These are phyloP conservation scores for Calidris pygmaea DNA, from an alignment of 2,113 vertebrate genomes.

Conservation along the genomic window DNA sequence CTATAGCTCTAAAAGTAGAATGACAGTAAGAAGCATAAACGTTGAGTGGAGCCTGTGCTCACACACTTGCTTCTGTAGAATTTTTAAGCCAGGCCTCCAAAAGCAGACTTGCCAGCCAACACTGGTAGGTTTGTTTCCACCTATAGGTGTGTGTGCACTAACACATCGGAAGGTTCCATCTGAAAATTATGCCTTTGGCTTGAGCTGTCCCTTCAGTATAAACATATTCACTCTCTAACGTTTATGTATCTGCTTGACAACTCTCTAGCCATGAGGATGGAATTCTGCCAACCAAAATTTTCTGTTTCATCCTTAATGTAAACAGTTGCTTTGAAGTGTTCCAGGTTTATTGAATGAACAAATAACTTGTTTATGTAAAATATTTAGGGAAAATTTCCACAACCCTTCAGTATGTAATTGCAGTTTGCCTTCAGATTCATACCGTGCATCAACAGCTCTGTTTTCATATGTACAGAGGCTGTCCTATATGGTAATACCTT, in stretches of 20 bases:
- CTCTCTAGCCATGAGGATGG: constrained; percentile 56
- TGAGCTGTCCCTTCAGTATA: constrained; percentile 41
- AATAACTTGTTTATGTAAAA: constrained; percentile 68
- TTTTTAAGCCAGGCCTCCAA: neutral
- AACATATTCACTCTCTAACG: constrained; percentile 46
- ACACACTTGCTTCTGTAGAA: neutral
- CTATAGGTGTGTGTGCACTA: neutral
- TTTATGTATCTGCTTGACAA: constrained; percentile 58
- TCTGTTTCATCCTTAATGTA: constrained; percentile 68
- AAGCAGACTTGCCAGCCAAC: constrained; percentile 7
- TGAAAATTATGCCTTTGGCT: constrained; percentile 58
- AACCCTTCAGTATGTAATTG: constrained; percentile 17
- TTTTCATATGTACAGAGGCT: neutral
- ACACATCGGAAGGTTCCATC: constrained; percentile 17
- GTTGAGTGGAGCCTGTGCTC: neutral
- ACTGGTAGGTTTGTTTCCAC: constrained; percentile 54
- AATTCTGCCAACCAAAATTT: constrained; percentile 62
- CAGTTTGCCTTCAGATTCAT: constrained; percentile 45
- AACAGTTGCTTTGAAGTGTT: constrained; percentile 70
- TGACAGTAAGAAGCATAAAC: neutral
- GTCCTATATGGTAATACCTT: neutral
- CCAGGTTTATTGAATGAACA: constrained; percentile 67
- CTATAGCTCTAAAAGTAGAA: neutral
- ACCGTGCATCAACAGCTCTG: neutral
- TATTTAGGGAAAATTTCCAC: constrained; percentile 58